phyloP scores from a whole-genome alignment of 2,113 vertebrate genomes.

The Clarias gariepinus region DNA sequence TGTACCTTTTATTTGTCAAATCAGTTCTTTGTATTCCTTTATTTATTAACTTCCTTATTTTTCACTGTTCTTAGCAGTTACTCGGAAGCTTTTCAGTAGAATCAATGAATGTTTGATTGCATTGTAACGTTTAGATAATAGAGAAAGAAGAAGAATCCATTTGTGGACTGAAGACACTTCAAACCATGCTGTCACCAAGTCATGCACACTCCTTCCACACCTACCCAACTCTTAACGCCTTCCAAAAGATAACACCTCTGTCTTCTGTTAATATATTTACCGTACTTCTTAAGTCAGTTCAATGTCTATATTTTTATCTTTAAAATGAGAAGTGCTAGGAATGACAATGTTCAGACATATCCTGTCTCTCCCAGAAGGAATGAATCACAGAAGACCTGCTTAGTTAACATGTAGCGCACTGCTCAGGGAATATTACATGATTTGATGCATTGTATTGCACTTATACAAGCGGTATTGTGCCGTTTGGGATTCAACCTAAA shows the following conservation, averaged over 20 bases:
- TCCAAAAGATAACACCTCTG: not conserved
- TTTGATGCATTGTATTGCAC: conserved; percentile 3
- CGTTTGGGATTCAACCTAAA: not conserved
- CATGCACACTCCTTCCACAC: not conserved
- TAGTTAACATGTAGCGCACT: not conserved
- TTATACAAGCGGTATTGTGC: not conserved
- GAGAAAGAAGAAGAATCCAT: not conserved
- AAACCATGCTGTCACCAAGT: not conserved
- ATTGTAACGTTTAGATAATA: not conserved
- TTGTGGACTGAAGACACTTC: not conserved
- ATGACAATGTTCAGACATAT: not conserved
- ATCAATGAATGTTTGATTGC: not conserved
- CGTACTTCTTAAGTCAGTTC: not conserved
- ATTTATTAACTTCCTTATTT: too few species aligned
- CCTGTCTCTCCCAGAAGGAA: not conserved
- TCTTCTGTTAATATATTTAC: not conserved
- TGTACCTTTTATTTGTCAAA: not conserved
- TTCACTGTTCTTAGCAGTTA: not conserved
- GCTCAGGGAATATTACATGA: not conserved
- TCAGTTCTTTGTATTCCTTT: not conserved
- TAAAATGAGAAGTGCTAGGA: not conserved
- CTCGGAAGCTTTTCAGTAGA: not conserved
- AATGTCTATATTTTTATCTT: not conserved
- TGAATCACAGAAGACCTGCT: not conserved
- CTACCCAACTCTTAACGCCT: not conserved